Conservation (phyloP, 2,888 invertebrate species). For the Hecatera dysodea region DNA sequence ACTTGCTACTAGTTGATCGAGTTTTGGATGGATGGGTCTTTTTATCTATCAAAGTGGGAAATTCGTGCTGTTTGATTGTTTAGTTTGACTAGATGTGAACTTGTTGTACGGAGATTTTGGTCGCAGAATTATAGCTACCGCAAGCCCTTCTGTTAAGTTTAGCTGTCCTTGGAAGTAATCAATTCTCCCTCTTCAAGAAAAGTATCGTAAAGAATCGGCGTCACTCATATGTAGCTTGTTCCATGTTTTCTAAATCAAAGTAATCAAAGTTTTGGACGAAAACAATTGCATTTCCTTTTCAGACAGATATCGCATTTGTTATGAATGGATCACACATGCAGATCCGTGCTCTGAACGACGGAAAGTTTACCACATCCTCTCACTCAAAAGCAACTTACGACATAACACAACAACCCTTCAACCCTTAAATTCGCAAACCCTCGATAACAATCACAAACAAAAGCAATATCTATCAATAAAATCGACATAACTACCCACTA, state of each 20-base stretch:
- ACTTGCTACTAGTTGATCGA: conserved; percentile 46
- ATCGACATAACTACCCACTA: conserved; percentile 36
- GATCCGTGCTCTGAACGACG: conserved; percentile 7
- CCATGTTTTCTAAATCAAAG: neutral
- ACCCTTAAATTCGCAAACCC: conserved; percentile 2
- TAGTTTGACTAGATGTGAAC: neutral
- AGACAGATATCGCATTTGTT: neutral
- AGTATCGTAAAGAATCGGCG: neutral
- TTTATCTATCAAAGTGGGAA: conserved; percentile 25
- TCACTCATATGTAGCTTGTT: neutral
- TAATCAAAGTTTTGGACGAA: neutral
- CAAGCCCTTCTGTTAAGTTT: neutral
- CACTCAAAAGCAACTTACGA: conserved; percentile 8
- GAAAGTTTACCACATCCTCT: neutral
- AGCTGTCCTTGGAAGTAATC: neutral
- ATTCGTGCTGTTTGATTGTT: neutral
- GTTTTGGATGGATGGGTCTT: conserved; percentile 32
- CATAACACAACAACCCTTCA: conserved; percentile 21
- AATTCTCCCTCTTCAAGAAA: neutral
- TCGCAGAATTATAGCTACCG: neutral
- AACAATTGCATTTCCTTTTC: neutral
- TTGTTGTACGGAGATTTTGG: neutral
- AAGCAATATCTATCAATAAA: conserved; percentile 52
- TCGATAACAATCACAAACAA: conserved; percentile 45
- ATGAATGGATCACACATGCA: neutral